These are phyloP conservation scores for Ischnus inquisitorius DNA, from an alignment of 2,888 invertebrate genomes.

Conservation along the genomic window DNA sequence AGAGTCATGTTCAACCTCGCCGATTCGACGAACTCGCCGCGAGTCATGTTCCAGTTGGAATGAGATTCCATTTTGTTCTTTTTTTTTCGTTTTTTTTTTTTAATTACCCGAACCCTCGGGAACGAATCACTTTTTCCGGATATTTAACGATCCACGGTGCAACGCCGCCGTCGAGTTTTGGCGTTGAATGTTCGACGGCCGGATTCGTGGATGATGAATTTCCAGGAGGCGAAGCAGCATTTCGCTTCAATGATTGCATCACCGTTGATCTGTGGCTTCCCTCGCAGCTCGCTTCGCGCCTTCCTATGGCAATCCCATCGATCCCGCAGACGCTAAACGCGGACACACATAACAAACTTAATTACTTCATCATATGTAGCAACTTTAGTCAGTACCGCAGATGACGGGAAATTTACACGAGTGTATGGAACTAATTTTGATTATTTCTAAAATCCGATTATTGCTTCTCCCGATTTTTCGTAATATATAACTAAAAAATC, in stretches of 20 bases:
- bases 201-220: conserved; percentile 1
- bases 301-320: conserved; percentile 16
- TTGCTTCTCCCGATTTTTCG: too few relatives aligned
- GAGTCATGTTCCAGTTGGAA: conserved; percentile 60
- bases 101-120: not conserved
- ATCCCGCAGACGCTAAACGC: conserved; percentile 19
- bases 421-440: too few relatives aligned
- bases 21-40: conserved; percentile 33
- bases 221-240: not conserved
- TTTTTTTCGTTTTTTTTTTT: conserved; percentile 5
- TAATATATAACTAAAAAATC: too few relatives aligned
- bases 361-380: not conserved
- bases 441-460: too few relatives aligned
- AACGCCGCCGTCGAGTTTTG: not conserved
- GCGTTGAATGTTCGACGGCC: not conserved
- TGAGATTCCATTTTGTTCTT: conserved; percentile 54
- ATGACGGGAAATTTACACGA: not conserved
- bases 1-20: conserved; percentile 52
- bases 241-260: conserved; percentile 13
- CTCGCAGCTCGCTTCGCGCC: not conserved
- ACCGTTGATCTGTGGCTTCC: conserved; percentile 1
- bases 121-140: conserved; percentile 33
- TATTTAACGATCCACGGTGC: conserved; percentile 3
- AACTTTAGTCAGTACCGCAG: not conserved
- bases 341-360: not conserved